phyloP scores from a whole-genome alignment of 2,888 invertebrate genomes.

The Drosophila pegasa region DNA sequence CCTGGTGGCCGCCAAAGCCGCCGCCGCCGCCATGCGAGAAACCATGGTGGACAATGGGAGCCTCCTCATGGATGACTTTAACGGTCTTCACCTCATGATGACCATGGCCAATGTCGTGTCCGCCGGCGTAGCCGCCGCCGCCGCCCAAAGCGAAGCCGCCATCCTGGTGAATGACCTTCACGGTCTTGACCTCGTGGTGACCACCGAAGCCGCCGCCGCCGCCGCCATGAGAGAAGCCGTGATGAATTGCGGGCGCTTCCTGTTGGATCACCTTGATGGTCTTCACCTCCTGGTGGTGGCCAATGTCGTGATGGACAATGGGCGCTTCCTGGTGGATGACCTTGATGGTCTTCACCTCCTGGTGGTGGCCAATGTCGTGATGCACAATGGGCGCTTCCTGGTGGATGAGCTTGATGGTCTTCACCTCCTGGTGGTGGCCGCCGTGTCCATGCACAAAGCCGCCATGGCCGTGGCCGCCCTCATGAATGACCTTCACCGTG shows the following conservation, averaged over 20 bases:
- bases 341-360: conserved; percentile 38
- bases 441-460: conserved; percentile 1
- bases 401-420: conserved; percentile 59
- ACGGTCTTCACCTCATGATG: conserved; percentile 58
- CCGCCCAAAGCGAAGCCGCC: conserved; percentile 43
- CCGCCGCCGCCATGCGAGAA: conserved; percentile 41
- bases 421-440: conserved; percentile 12
- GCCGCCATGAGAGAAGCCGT: conserved; percentile 27
- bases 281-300: conserved; percentile 48
- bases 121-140: conserved; percentile 35
- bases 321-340: conserved; percentile 55
- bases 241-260: conserved; percentile 34
- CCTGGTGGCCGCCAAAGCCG: conserved; percentile 56
- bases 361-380: conserved; percentile 1
- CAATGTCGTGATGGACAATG: conserved; percentile 1
- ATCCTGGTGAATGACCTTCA: conserved; percentile 69
- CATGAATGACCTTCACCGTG: conserved; percentile 64
- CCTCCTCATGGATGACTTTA: conserved; percentile 57
- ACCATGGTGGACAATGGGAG: conserved; percentile 31
- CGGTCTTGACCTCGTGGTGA: conserved; percentile 62
- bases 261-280: conserved; percentile 62
- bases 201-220: conserved; percentile 47
- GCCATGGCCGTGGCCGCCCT: conserved; percentile 5
- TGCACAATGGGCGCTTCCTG: conserved; percentile 24
- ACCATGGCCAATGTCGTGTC: conserved; percentile 25